These are phyloP conservation scores for Novumbra hubbsi DNA, from an alignment of 2,797 vertebrate species.

Conservation along the genomic window DNA sequence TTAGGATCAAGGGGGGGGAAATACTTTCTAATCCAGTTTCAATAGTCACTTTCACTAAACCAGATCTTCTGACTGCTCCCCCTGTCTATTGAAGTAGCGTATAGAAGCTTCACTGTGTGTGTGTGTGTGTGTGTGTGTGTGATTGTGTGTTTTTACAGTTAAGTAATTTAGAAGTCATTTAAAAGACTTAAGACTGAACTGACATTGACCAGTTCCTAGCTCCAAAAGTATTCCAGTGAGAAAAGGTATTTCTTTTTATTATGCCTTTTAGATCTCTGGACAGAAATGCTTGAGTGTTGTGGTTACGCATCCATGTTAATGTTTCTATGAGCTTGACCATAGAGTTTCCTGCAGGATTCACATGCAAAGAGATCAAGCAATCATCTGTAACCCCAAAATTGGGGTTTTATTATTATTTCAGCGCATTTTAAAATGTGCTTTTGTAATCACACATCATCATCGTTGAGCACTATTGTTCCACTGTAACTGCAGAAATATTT, in stretches of 20 bases:
- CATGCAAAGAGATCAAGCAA: neutral
- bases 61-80: neutral
- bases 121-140: neutral
- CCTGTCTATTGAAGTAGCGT: neutral
- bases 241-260: too few relatives aligned
- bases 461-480: too few relatives aligned
- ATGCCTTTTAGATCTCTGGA: too few relatives aligned
- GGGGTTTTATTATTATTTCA: too few relatives aligned
- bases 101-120: neutral
- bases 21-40: slow-evolving; percentile 30
- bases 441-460: too few relatives aligned
- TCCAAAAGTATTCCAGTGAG: too few relatives aligned
- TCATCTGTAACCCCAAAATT: neutral
- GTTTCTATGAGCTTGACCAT: neutral
- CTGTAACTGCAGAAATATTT: too few relatives aligned
- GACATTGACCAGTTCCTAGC: too few relatives aligned
- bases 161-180: too few relatives aligned
- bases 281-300: too few relatives aligned
- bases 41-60: slow-evolving; percentile 23
- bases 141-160: neutral
- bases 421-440: neutral
- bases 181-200: too few relatives aligned
- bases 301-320: too few relatives aligned
- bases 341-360: neutral
- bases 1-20: slow-evolving; percentile 9